Percentiles rank a stretch among this genome's conserved stretches.
Evolutionary conservation across 2,888 invertebrate genomes (phyloP).

Genomic region (Caenorhabditis sp.): DNA sequence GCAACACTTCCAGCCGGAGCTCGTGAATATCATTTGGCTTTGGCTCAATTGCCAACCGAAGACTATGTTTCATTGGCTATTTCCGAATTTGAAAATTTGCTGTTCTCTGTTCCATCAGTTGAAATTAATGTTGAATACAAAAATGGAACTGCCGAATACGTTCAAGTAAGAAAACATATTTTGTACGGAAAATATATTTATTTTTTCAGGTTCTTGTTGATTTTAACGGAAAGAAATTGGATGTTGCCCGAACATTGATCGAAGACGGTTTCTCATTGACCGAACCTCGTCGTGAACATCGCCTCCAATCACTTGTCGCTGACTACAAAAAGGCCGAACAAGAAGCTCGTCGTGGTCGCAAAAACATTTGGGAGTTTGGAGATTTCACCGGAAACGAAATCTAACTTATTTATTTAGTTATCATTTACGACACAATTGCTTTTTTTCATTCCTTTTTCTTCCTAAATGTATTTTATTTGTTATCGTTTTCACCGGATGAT

Average conservation of each 20-base stretch:
- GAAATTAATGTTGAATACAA: slow-evolving; percentile 68
- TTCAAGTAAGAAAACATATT: slow-evolving; percentile 36
- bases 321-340: slow-evolving; percentile 73
- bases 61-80: slow-evolving; percentile 40
- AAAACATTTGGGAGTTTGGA: slow-evolving; percentile 97
- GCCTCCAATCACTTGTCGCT: slow-evolving; percentile 81
- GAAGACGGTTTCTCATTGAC: slow-evolving; percentile 85
- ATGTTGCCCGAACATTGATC: slow-evolving; percentile 82
- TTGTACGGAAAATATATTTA: not conserved
- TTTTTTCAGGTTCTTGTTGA: slow-evolving; percentile 48
- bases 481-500: not conserved
- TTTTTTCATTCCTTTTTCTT: slow-evolving; percentile 9
- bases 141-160: slow-evolving; percentile 48
- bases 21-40: slow-evolving; percentile 84
- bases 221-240: slow-evolving; percentile 74
- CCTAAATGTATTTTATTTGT: slow-evolving; percentile 8
- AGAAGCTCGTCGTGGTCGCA: slow-evolving; percentile 76
- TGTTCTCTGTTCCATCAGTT: slow-evolving; percentile 42
- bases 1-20: slow-evolving; percentile 79
- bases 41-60: slow-evolving; percentile 85
- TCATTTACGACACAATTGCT: not conserved
- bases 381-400: slow-evolving; percentile 91
- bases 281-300: slow-evolving; percentile 82
- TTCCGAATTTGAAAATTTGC: slow-evolving; percentile 21
- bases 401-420: slow-evolving; percentile 24